phyloP scores from a whole-genome alignment of 2,888 invertebrate genomes.

The Coelopa pilipes region DNA sequence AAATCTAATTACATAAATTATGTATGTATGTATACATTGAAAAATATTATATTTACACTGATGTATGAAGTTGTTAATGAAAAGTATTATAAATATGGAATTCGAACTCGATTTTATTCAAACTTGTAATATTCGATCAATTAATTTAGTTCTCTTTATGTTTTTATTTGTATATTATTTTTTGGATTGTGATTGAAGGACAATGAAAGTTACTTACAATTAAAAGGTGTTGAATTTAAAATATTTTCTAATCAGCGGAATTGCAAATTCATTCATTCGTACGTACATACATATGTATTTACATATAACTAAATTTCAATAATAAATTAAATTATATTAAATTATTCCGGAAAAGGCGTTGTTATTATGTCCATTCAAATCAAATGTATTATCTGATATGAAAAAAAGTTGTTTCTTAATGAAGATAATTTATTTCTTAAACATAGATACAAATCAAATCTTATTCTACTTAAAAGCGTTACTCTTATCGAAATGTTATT shows the following conservation, averaged over 20 bases:
- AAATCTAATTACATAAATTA: constrained; percentile 18
- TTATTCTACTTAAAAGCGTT: neutral
- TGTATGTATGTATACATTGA: constrained; percentile 9
- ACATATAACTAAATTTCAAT: constrained; percentile 12
- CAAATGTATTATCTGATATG: no score
- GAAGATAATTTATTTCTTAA: no score
- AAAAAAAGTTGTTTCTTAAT: no score
- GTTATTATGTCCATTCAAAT: no score
- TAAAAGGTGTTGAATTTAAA: constrained; percentile 22
- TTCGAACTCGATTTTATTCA: neutral
- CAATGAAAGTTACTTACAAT: constrained; percentile 16
- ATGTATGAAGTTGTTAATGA: neutral
- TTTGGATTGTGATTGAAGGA: constrained; percentile 1
- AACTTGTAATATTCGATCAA: constrained; percentile 5
- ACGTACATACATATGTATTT: constrained; percentile 23
- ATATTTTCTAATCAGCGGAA: constrained; percentile 16
- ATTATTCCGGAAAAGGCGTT: neutral
- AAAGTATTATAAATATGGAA: constrained; percentile 16
- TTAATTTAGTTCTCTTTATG: neutral
- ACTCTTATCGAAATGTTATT: neutral
- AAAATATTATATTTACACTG: constrained; percentile 17
- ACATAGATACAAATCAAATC: neutral
- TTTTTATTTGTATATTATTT: constrained; percentile 8
- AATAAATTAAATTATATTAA: constrained; percentile 21
- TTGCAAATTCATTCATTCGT: constrained; percentile 11